Percentiles rank a stretch among this genome's conserved stretches.
phyloP scores from a whole-genome alignment of 2,888 invertebrate genomes.

The Lomographa bimaculata region DNA sequence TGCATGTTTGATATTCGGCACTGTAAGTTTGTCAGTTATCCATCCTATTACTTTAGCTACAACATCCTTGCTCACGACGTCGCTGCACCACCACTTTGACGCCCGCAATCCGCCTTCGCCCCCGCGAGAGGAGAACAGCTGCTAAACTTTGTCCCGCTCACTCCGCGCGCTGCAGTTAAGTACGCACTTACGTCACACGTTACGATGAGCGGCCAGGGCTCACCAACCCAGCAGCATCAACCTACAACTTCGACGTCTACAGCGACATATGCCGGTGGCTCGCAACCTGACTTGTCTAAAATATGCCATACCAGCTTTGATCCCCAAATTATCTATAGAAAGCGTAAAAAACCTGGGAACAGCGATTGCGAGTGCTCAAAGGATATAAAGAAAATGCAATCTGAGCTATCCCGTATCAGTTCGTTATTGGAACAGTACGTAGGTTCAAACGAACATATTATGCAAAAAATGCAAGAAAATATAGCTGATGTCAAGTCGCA shows the following conservation, averaged over 20 bases:
- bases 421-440: constrained; percentile 9
- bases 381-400: constrained; percentile 1
- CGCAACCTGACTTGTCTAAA: constrained; percentile 6
- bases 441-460: constrained; percentile 5
- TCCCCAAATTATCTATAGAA: background rate
- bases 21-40: too few species aligned
- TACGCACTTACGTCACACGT: background rate
- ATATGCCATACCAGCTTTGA: background rate
- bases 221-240: constrained; percentile 2
- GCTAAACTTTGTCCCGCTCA: constrained; percentile 2
- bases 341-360: background rate
- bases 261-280: background rate
- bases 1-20: too few species aligned
- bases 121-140: background rate
- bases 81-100: background rate
- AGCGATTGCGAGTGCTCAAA: constrained; percentile 7
- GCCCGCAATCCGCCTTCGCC: background rate
- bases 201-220: constrained; percentile 1
- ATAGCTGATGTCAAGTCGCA: constrained; percentile 8
- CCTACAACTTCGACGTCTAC: background rate
- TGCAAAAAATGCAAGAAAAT: constrained; percentile 10
- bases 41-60: too few species aligned
- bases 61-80: too few species aligned
- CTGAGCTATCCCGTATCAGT: constrained; percentile 2
- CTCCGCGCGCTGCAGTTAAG: background rate